Evolutionary conservation across 2,888 invertebrate species (phyloP).

Genomic region (Pollenia labialis): DNA sequence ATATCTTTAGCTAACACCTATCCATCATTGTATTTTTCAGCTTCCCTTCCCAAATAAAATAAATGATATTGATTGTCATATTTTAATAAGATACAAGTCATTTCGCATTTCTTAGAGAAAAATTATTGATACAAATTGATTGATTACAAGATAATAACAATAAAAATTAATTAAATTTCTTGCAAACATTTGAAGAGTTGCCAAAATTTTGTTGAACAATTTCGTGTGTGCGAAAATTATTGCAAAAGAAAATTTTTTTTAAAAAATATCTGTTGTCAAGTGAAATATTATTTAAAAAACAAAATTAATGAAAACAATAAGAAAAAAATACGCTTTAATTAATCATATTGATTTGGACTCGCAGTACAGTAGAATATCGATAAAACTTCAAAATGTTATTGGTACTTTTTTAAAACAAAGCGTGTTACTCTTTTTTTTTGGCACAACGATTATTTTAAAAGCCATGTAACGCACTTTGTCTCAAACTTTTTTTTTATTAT

Average conservation of each 20-base stretch:
- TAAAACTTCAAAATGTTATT: no score
- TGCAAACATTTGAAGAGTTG: slow-evolving; percentile 24
- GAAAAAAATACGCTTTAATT: slow-evolving; percentile 4
- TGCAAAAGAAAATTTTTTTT: background rate
- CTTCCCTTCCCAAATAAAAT: background rate
- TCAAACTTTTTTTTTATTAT: no score
- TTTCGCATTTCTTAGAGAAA: slow-evolving; percentile 10
- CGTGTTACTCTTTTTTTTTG: no score
- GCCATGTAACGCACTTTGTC: no score
- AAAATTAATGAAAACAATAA: background rate
- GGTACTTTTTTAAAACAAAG: no score
- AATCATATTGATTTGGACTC: background rate
- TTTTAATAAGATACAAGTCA: slow-evolving; percentile 42
- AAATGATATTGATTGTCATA: background rate
- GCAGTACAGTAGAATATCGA: no score
- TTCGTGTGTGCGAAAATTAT: background rate
- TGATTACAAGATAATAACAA: slow-evolving; percentile 13
- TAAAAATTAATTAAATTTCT: slow-evolving; percentile 42
- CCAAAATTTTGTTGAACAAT: slow-evolving; percentile 19
- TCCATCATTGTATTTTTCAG: background rate
- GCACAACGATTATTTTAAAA: no score
- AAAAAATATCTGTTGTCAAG: background rate
- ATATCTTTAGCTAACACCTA: background rate
- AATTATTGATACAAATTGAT: slow-evolving; percentile 41
- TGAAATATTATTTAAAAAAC: background rate